Conservation (phyloP, 2,113 vertebrate genomes). For the Hydrolagus affinis region DNA sequence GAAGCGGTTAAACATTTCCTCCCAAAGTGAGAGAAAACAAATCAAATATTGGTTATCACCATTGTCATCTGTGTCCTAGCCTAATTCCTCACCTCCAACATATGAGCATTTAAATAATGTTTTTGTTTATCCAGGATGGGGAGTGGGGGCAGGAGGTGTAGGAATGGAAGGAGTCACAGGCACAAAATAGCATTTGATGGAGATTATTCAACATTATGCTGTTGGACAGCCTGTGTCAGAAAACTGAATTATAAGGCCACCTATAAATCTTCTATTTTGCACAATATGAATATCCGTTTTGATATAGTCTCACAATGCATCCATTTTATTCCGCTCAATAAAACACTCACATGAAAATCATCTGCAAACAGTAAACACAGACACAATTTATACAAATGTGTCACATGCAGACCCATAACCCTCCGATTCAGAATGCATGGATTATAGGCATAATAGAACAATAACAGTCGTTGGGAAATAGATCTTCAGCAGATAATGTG, state of each 20-base stretch:
- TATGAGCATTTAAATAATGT: no score
- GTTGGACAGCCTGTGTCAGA: neutral
- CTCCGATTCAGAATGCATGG: neutral
- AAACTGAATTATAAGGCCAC: neutral
- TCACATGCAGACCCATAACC: slow-evolving; percentile 6
- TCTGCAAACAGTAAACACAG: slow-evolving; percentile 9
- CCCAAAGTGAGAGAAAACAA: no score
- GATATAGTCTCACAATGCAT: neutral
- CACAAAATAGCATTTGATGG: neutral
- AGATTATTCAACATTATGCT: neutral
- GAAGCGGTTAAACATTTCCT: no score
- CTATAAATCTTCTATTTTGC: neutral
- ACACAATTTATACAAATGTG: neutral
- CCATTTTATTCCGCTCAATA: neutral
- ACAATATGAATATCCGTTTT: slow-evolving; percentile 5
- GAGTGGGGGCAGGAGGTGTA: no score
- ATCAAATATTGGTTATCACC: no score
- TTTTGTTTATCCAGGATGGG: no score
- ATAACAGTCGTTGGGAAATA: neutral
- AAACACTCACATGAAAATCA: slow-evolving; percentile 13
- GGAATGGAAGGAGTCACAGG: neutral
- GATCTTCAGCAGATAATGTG: neutral
- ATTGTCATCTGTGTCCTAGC: no score
- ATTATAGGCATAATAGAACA: neutral
- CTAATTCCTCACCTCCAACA: no score